phyloP scores from a whole-genome alignment of 2,797 vertebrate genomes.

The Jordanella pulchra region DNA sequence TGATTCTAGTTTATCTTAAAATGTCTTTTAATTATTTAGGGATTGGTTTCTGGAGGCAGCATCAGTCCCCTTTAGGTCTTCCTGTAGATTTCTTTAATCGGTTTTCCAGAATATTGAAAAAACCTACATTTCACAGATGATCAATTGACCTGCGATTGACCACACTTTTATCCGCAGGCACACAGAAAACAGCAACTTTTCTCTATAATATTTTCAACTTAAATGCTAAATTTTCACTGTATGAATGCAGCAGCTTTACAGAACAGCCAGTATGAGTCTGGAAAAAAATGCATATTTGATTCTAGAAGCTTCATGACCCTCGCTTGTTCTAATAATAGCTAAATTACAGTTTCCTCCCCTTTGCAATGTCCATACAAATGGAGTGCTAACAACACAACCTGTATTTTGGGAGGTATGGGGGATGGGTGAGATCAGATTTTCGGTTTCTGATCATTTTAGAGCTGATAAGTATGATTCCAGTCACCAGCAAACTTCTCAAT shows the following conservation, averaged over 20 bases:
- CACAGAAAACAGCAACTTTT: not conserved
- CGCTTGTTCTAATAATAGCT: not conserved
- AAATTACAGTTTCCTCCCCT: not conserved
- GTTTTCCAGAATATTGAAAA: not conserved
- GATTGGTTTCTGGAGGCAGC: not conserved
- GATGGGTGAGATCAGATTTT: not conserved
- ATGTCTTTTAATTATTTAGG: not conserved
- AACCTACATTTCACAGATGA: not conserved
- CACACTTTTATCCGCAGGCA: not conserved
- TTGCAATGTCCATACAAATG: not conserved
- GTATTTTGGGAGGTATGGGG: not conserved
- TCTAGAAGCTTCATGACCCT: not conserved
- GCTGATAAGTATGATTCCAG: not conserved
- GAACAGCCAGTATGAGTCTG: not conserved
- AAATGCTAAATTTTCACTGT: not conserved
- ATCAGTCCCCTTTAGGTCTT: not conserved
- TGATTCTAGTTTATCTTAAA: not conserved
- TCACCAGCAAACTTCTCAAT: not conserved
- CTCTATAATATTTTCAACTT: not conserved
- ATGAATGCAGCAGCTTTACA: not conserved
- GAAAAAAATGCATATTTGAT: not conserved
- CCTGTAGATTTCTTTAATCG: not conserved
- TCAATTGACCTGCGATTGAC: not conserved
- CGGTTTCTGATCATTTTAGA: not conserved
- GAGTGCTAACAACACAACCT: not conserved